Percentiles rank a stretch among this genome's conserved stretches.
phyloP scores from a whole-genome alignment of 2,797 vertebrate species.

The Gephyroberyx darwinii region DNA sequence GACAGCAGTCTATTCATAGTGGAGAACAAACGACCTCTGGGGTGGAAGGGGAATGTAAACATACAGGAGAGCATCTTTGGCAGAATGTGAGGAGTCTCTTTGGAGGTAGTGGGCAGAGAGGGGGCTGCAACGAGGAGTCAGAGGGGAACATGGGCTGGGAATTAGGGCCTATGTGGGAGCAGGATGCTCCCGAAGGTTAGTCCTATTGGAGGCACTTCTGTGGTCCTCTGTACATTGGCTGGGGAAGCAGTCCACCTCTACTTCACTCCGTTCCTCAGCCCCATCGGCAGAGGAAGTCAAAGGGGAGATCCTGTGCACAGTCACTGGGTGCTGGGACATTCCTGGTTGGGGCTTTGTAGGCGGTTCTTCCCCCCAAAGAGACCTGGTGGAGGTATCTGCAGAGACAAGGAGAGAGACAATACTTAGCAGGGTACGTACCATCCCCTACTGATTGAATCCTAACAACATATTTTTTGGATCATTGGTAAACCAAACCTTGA shows the following conservation, averaged over 20 bases:
- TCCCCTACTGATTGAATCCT: neutral
- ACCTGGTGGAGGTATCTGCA: slow-evolving; percentile 82
- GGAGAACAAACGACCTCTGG: slow-evolving; percentile 50
- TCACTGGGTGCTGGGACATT: slow-evolving; percentile 75
- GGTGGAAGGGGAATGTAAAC: slow-evolving; percentile 78
- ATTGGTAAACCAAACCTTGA: too few species aligned
- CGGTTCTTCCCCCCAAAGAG: slow-evolving; percentile 85
- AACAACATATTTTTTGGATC: neutral
- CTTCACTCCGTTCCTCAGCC: slow-evolving; percentile 50
- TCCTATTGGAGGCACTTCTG: slow-evolving; percentile 85
- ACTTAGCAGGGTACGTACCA: neutral
- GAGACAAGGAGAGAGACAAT: slow-evolving; percentile 11
- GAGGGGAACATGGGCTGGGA: slow-evolving; percentile 44
- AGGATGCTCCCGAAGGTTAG: slow-evolving; percentile 81
- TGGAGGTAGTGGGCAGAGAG: slow-evolving; percentile 91
- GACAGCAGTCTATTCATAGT: slow-evolving; percentile 37
- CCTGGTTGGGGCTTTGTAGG: slow-evolving; percentile 60
- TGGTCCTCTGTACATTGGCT: slow-evolving; percentile 71
- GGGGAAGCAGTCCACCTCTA: slow-evolving; percentile 53
- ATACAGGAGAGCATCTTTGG: slow-evolving; percentile 85
- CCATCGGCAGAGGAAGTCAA: slow-evolving; percentile 47
- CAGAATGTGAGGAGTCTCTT: slow-evolving; percentile 83
- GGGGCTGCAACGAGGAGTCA: slow-evolving; percentile 54
- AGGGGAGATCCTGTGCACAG: slow-evolving; percentile 74
- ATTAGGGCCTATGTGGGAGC: slow-evolving; percentile 83